These are phyloP conservation scores for Pristionchus exspectatus DNA, from an alignment of 2,888 invertebrate species.

Conservation along the genomic window DNA sequence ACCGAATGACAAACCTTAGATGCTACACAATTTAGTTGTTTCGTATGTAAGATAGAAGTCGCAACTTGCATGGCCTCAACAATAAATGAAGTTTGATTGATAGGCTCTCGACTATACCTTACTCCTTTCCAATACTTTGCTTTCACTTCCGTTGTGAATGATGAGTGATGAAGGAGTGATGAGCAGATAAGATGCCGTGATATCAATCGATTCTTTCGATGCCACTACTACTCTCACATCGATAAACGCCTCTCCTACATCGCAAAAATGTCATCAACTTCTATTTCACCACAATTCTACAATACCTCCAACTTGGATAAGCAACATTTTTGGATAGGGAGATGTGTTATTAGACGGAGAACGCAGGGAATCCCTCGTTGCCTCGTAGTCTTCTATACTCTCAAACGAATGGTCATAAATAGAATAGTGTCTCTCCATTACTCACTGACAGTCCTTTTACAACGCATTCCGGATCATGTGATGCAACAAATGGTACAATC, in stretches of 20 bases:
- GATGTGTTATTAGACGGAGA: constrained; percentile 58
- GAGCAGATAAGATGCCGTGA: constrained; percentile 67
- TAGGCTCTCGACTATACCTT: constrained; percentile 57
- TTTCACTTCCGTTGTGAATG: constrained; percentile 68
- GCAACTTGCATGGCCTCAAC: constrained; percentile 68
- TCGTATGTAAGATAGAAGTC: constrained; percentile 65
- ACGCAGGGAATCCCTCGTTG: constrained; percentile 57
- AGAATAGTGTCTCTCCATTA: not conserved
- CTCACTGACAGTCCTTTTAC: constrained; percentile 44
- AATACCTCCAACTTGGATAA: constrained; percentile 69
- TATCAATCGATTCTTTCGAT: constrained; percentile 60
- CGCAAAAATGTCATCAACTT: not conserved
- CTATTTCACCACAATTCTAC: not conserved
- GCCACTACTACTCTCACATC: constrained; percentile 72
- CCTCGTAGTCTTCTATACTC: constrained; percentile 56
- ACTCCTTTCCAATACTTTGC: constrained; percentile 68
- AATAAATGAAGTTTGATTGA: no score
- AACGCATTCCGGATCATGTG: constrained; percentile 14
- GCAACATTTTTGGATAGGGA: constrained; percentile 70
- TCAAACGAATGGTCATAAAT: not conserved
- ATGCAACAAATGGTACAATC: not conserved
- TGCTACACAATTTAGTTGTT: constrained; percentile 69
- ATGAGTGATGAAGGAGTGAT: constrained; percentile 66
- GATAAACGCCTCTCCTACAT: constrained; percentile 61
- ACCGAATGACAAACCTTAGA: not conserved